Conservation (phyloP, 1,140 invertebrate genomes). For the Thaumetopoea pityocampa region DNA sequence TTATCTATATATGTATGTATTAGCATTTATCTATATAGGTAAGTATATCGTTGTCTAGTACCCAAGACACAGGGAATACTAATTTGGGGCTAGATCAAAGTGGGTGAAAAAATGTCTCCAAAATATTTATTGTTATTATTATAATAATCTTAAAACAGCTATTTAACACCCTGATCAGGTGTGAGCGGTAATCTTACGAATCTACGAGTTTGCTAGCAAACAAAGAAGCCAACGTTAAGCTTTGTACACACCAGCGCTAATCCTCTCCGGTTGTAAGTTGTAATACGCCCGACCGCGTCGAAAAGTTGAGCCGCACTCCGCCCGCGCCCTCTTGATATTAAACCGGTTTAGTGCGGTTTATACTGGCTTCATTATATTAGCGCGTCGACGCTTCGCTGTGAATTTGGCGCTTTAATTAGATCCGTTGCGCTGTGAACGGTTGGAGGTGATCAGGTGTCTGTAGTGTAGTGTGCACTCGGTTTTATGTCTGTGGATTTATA, state of each 20-base stretch:
- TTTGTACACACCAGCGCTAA: conserved; percentile 49
- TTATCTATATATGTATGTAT: no score
- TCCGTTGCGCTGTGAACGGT: conserved; percentile 29
- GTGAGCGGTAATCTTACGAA: no score
- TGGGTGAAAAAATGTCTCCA: no score
- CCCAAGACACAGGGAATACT: no score
- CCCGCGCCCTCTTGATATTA: conserved; percentile 67
- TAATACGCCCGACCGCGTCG: conserved; percentile 40
- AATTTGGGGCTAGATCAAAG: no score
- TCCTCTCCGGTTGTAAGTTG: conserved; percentile 50
- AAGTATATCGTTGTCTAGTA: no score
- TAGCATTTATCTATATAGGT: no score
- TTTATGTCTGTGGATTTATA: conserved; percentile 34
- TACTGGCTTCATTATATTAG: conserved; percentile 70
- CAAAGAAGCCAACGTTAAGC: conserved; percentile 55
- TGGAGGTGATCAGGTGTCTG: conserved; percentile 30
- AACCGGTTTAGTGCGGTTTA: conserved; percentile 66
- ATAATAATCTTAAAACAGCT: no score
- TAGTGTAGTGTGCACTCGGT: conserved; percentile 19
- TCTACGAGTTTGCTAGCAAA: no score
- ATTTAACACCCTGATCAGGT: no score
- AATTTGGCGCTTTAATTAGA: conserved; percentile 60
- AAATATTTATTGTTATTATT: no score
- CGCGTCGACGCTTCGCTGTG: conserved; percentile 51
- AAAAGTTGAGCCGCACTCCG: conserved; percentile 53